Base-by-base conservation (phyloP, 2,797 vertebrate genomes). In the Neoniphon sammara region DNA sequence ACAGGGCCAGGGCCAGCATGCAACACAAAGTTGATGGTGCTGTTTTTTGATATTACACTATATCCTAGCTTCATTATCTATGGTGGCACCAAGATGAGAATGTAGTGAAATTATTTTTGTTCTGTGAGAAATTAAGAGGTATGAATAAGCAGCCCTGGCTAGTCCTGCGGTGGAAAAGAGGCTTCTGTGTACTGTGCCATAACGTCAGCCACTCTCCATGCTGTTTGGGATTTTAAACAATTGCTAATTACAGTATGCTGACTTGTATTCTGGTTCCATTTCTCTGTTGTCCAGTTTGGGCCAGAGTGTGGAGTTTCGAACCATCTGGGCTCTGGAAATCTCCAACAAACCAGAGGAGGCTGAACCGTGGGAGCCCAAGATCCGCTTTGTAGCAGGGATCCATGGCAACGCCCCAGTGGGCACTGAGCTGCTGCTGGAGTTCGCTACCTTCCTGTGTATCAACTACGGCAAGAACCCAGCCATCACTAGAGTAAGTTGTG, bases 351-450 rank as follows among this genome's bases (percentile, higher is more conserved):
- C 97, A 49, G 92, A 92, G 7, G 79, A 95, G 60, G 87, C 94
- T 0, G 97, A 98, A 77, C 96, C 95, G 0, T 95, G 96, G 58
- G 86, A 99, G 85, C 97, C 98, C 10, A 99, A 98, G 92, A 96
- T 99, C 86, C 95, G 97, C 66, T 98, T 98, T 54, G 94, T 96
- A 18, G 97, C 96, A 2, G 98, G 98, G 34, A 95, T 98, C 86
- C 98, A 99, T 3, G 98, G 98, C 4, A 98, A 99, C 0, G 95
- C 97, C 49, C 96, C 98, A 0, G 97, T 98, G 23, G 97, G 98
- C 80, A 97, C 97, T 0, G 97, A 97, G 88, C 92, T 99, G 75
- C 96, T 99, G 74, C 92, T 99, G 91, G 95, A 97, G 60, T 95
- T 99, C 88, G 98, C 98, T 50, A 92, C 96, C 64, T 96, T 95